phyloP scores from a whole-genome alignment of 2,113 vertebrate genomes.

The Etia nguti region DNA sequence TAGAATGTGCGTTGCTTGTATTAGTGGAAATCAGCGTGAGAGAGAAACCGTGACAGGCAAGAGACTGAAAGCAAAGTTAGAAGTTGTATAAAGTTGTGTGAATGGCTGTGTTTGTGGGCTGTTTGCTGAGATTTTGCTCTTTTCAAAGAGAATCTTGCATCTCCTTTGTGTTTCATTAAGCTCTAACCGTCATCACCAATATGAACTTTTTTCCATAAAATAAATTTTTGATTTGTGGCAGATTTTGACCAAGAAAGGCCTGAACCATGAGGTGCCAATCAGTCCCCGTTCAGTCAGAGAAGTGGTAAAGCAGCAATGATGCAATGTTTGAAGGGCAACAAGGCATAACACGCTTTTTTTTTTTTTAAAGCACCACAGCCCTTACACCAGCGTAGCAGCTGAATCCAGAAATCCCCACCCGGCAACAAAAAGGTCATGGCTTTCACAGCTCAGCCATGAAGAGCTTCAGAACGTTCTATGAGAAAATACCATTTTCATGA shows the following conservation, averaged over 20 bases:
- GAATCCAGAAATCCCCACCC: conserved; percentile 43
- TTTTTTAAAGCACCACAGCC: not conserved
- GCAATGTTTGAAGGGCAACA: conserved; percentile 19
- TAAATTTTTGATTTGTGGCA: not conserved
- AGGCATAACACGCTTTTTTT: conserved; percentile 9
- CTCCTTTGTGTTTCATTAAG: not conserved
- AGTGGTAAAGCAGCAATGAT: conserved; percentile 7
- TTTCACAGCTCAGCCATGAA: conserved; percentile 30
- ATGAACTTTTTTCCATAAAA: not conserved
- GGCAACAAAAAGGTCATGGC: conserved; percentile 35
- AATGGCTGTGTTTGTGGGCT: not conserved
- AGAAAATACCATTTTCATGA: conserved; percentile 32
- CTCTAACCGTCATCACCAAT: not conserved
- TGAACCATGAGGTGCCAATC: not conserved
- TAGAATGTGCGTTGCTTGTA: not conserved
- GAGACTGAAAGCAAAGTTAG: not conserved
- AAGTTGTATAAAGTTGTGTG: not conserved
- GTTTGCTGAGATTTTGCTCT: not conserved
- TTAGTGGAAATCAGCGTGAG: not conserved
- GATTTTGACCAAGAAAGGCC: not conserved
- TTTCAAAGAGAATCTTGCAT: not conserved
- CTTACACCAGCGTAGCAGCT: conserved; percentile 19
- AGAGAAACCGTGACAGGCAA: not conserved
- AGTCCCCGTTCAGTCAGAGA: not conserved
- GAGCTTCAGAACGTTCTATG: conserved; percentile 6